These are phyloP conservation scores for Brachionichthys hirsutus DNA, from an alignment of 2,113 vertebrate genomes.

Conservation along the genomic window DNA sequence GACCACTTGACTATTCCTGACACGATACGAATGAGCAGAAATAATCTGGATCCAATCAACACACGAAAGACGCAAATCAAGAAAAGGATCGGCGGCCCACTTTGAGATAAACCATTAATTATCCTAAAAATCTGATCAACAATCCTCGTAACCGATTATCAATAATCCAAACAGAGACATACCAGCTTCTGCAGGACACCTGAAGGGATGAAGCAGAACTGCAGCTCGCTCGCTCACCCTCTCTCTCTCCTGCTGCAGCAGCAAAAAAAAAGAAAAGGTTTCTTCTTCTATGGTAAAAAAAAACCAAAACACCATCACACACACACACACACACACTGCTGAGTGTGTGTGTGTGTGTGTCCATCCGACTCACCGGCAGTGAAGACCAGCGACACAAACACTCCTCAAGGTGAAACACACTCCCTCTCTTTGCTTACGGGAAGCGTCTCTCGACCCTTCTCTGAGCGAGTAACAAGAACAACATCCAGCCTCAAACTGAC, in stretches of 20 bases:
- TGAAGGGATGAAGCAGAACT: slow-evolving; percentile 28
- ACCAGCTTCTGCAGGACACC: slow-evolving; percentile 22
- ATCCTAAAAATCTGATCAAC: background rate
- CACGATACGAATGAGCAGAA: too few relatives aligned
- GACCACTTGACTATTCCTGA: too few relatives aligned
- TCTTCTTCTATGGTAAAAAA: slow-evolving; percentile 33
- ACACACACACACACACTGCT: slow-evolving; percentile 8
- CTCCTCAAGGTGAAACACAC: background rate
- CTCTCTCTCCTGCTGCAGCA: slow-evolving; percentile 36
- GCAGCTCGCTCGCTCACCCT: slow-evolving; percentile 34
- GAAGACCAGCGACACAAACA: background rate
- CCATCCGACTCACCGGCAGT: background rate
- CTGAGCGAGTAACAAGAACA: background rate
- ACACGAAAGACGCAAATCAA: too few relatives aligned
- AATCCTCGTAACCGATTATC: background rate
- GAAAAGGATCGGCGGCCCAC: too few relatives aligned
- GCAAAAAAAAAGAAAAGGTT: slow-evolving; percentile 10
- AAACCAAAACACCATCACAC: slow-evolving; percentile 7
- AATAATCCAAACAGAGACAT: slow-evolving; percentile 25
- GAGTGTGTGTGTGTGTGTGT: background rate
- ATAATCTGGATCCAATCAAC: too few relatives aligned
- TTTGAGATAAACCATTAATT: too few relatives aligned
- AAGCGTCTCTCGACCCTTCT: background rate
- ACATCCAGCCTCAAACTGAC: slow-evolving; percentile 21
- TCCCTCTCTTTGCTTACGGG: background rate